Conservation (phyloP, 2,888 invertebrate genomes). For the Patella caerulea region DNA sequence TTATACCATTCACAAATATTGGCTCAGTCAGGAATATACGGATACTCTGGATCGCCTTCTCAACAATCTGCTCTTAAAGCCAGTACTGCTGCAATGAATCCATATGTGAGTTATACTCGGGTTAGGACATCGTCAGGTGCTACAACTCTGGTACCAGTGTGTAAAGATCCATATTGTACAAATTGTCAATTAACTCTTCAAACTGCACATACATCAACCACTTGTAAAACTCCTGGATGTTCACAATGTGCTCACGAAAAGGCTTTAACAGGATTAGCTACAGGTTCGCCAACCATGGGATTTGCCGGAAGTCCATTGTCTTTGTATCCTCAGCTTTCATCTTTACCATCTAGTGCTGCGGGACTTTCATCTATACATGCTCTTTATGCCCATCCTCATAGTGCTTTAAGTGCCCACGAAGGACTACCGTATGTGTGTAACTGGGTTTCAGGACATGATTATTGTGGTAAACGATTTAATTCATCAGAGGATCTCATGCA, state of each 20-base stretch:
- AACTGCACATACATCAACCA: slow-evolving; percentile 74
- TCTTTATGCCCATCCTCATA: slow-evolving; percentile 50
- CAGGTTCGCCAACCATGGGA: slow-evolving; percentile 43
- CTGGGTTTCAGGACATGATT: slow-evolving; percentile 89
- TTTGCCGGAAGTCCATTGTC: slow-evolving; percentile 53
- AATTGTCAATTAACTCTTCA: slow-evolving; percentile 93
- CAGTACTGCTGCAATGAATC: slow-evolving; percentile 74
- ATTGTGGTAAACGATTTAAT: slow-evolving; percentile 93
- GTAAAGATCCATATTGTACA: slow-evolving; percentile 96
- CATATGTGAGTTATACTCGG: slow-evolving; percentile 91
- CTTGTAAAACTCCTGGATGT: slow-evolving; percentile 92
- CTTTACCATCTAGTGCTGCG: slow-evolving; percentile 49
- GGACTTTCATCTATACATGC: slow-evolving; percentile 57
- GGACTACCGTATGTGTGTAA: slow-evolving; percentile 81
- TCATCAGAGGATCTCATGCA: slow-evolving; percentile 93
- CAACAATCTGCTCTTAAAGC: slow-evolving; percentile 46
- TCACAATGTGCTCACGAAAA: slow-evolving; percentile 93
- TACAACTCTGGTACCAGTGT: slow-evolving; percentile 85
- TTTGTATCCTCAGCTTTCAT: slow-evolving; percentile 53
- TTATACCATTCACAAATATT: slow-evolving; percentile 45
- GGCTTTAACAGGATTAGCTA: slow-evolving; percentile 55
- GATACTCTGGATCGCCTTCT: slow-evolving; percentile 35
- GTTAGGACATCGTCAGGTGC: slow-evolving; percentile 94
- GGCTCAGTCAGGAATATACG: slow-evolving; percentile 55
- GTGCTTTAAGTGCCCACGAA: slow-evolving; percentile 50